These are phyloP conservation scores for Microdon myrmicae DNA, from an alignment of 2,888 invertebrate species.

Conservation along the genomic window DNA sequence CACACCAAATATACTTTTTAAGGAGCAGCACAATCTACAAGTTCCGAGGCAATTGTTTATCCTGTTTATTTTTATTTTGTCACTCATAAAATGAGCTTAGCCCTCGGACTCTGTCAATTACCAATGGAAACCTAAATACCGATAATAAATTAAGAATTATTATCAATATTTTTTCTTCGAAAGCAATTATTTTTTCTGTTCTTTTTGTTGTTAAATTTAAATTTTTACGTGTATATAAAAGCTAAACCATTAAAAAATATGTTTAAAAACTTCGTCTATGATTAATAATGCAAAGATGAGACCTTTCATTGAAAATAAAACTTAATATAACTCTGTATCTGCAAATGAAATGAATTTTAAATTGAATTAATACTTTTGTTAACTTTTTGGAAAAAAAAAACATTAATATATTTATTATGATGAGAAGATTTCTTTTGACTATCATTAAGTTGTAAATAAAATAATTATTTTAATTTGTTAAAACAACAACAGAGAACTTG, in stretches of 20 bases:
- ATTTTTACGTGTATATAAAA: constrained; percentile 23
- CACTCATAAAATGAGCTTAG: constrained; percentile 37
- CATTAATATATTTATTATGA: constrained; percentile 47
- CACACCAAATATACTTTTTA: constrained; percentile 52
- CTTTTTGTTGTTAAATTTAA: constrained; percentile 11
- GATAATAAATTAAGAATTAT: constrained; percentile 25
- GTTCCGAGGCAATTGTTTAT: constrained; percentile 8
- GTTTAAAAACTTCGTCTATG: not conserved
- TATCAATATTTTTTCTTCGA: constrained; percentile 3
- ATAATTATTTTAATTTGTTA: constrained; percentile 27
- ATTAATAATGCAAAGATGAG: no score
- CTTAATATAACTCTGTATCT: no score
- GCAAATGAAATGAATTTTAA: constrained; percentile 19
- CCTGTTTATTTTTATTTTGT: constrained; percentile 13
- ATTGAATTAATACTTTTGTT: constrained; percentile 37
- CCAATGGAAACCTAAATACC: constrained; percentile 21
- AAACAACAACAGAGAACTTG: not conserved
- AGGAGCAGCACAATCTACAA: constrained; percentile 45
- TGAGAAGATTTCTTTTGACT: constrained; percentile 24
- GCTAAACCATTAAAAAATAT: not conserved
- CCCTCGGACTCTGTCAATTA: constrained; percentile 42
- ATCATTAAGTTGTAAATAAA: constrained; percentile 41
- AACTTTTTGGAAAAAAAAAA: constrained; percentile 29
- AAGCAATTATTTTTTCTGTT: constrained; percentile 4
- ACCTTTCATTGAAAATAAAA: no score